Evolutionary conservation across 2,797 vertebrate genomes (phyloP), one percentile per base, ranked within the genome.

Genomic region (Tokudaia muenninki): DNA sequence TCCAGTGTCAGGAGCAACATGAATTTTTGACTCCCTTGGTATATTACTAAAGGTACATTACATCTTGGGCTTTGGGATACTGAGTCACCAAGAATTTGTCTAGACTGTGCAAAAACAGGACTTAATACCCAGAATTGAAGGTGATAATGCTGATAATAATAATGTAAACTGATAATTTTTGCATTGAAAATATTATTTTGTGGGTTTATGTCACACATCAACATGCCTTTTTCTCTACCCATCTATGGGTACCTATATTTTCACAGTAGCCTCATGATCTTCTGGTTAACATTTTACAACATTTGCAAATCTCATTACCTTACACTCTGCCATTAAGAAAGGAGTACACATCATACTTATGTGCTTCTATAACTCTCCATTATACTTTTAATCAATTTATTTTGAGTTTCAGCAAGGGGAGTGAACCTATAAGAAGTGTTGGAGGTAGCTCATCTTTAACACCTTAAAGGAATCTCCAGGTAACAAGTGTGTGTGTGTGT

Each of bases 261-360:
- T 97, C 47, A 50, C 4, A 93, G 19, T 79, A 88, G 82, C 9
- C 13, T 79, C 82, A 50, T 34, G 2, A 31, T 89, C 61, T 79
- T 55, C 52, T 74, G 1, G 16, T 70, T 93, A 55, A n/a, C n/a
- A 4, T 61, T 94, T 95, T 92, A 10, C 21, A 63, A 63, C 70
- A n/a, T 74, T 95, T 96, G 8, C 83, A 83, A 83, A 94, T 83
- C 84, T 86, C 37, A 72, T 52, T 59, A 3, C n/a, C 22, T 6
- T n/a, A 17, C 14, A 37, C 22, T 26, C 1, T 61, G 12, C 37
- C 37, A 16, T 47, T 52, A 47, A 5, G 5, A 82, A 92, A 77
- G 31, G 8, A 4, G 2, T 14, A n/a, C 26, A 22, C 10, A 5
- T 63, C n/a, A 44, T 14, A 17, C 21, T 44, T 57, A 13, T 1